These are phyloP conservation scores for Prosopocoilus inquinatus DNA, from an alignment of 2,888 invertebrate genomes.

Conservation along the genomic window DNA sequence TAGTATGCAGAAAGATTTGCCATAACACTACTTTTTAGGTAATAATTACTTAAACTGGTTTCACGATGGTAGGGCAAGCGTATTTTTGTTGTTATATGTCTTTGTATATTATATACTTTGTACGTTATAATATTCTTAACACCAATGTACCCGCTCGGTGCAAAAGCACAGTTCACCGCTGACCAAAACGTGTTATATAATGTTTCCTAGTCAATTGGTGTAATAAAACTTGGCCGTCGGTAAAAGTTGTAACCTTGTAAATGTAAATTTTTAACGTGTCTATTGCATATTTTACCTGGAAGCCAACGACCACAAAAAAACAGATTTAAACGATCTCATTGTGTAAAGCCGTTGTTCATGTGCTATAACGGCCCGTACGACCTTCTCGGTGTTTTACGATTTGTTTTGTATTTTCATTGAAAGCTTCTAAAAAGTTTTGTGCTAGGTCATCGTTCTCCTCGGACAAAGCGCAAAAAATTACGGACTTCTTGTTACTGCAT, in stretches of 20 bases:
- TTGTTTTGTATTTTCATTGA: constrained; percentile 36
- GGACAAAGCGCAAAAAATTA: constrained; percentile 7
- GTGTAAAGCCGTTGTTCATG: constrained; percentile 29
- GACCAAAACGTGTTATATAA: background rate
- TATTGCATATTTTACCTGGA: constrained; percentile 34
- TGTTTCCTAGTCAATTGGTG: constrained; percentile 6
- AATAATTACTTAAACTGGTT: constrained; percentile 24
- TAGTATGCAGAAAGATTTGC: constrained; percentile 6
- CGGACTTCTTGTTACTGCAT: constrained; percentile 12
- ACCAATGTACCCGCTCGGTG: no score
- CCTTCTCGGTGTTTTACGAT: constrained; percentile 42
- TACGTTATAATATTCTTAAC: no score
- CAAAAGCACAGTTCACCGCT: background rate
- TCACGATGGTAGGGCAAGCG: constrained; percentile 16
- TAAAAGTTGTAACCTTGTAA: constrained; percentile 13
- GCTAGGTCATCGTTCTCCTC: constrained; percentile 29
- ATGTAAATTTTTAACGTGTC: constrained; percentile 14
- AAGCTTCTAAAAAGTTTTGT: constrained; percentile 32
- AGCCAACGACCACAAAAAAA: constrained; percentile 37
- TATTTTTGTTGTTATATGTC: background rate
- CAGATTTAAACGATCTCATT: constrained; percentile 35
- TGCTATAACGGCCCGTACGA: constrained; percentile 31
- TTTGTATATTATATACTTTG: no score
- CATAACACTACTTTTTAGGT: constrained; percentile 9
- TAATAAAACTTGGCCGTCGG: constrained; percentile 11